These are phyloP conservation scores for Glaucomys volans DNA, from an alignment of 2,113 vertebrate genomes.

Conservation along the genomic window DNA sequence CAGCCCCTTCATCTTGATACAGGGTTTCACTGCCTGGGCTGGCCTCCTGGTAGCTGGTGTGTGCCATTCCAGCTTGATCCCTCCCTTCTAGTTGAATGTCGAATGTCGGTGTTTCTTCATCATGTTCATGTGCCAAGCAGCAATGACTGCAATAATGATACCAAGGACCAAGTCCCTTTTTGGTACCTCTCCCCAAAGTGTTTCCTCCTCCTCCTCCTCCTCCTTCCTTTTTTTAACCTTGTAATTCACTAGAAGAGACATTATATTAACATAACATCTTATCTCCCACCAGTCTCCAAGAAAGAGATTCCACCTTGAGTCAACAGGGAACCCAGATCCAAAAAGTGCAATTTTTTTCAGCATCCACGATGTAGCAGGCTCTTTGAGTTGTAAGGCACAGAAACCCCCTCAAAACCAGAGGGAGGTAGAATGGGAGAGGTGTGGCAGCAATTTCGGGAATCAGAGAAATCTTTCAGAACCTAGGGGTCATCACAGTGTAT, in stretches of 20 bases:
- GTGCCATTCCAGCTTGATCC: too few species aligned
- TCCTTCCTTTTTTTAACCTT: neutral
- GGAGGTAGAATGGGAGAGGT: neutral
- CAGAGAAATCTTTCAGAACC: neutral
- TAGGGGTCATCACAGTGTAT: fast-evolving
- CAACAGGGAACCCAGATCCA: neutral
- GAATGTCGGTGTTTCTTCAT: neutral
- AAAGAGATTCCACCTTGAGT: neutral
- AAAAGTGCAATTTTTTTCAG: neutral
- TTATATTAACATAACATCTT: neutral
- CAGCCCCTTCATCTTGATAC: too few species aligned
- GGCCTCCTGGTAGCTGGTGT: too few species aligned
- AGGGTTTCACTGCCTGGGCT: too few species aligned
- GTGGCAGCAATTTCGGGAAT: neutral
- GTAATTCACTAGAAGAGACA: conserved; percentile 4
- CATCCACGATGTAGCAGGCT: neutral
- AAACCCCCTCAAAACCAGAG: neutral
- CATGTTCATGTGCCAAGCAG: neutral
- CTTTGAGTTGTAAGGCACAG: neutral
- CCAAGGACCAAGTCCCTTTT: neutral
- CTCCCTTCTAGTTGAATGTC: neutral
- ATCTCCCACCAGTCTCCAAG: neutral
- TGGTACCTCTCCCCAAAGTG: neutral
- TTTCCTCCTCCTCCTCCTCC: neutral
- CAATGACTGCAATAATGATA: neutral